A percentile compares a stretch with the other conserved stretches of the same genome.
Evolutionary conservation across 2,797 vertebrate species (phyloP).

Genomic region (Pristis pectinata): DNA sequence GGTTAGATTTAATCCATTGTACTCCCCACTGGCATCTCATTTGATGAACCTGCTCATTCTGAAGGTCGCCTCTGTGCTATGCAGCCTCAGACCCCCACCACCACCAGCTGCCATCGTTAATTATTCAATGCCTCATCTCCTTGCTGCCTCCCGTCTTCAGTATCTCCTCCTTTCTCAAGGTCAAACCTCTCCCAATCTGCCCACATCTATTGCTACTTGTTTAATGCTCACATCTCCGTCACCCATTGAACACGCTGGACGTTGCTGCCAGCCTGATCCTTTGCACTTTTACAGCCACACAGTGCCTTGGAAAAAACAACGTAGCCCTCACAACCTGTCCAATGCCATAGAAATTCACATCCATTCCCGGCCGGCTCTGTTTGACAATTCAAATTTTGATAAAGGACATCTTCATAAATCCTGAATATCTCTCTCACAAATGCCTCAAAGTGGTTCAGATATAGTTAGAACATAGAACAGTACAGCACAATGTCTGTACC

Average conservation of each 20-base stretch:
- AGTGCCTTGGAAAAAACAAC: neutral
- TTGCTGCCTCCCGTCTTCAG: neutral
- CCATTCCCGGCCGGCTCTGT: too few relatives aligned
- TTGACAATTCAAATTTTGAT: too few relatives aligned
- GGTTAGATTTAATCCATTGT: neutral
- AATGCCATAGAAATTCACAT: neutral
- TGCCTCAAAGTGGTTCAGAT: neutral
- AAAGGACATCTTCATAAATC: neutral
- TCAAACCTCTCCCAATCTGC: neutral
- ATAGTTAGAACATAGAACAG: neutral
- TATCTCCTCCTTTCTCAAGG: neutral
- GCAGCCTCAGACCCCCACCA: neutral
- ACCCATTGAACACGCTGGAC: neutral
- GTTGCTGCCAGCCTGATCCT: neutral
- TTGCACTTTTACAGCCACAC: neutral
- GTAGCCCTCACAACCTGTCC: neutral
- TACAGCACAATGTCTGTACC: too few relatives aligned
- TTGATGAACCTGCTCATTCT: neutral
- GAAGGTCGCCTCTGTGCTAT: neutral
- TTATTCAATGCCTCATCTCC: neutral
- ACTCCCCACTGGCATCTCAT: neutral
- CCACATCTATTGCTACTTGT: neutral
- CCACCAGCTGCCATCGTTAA: neutral
- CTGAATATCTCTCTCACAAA: neutral
- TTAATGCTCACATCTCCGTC: neutral